Evolutionary conservation across 2,888 invertebrate genomes (phyloP).

Genomic region (Drosophila fungiperda): DNA sequence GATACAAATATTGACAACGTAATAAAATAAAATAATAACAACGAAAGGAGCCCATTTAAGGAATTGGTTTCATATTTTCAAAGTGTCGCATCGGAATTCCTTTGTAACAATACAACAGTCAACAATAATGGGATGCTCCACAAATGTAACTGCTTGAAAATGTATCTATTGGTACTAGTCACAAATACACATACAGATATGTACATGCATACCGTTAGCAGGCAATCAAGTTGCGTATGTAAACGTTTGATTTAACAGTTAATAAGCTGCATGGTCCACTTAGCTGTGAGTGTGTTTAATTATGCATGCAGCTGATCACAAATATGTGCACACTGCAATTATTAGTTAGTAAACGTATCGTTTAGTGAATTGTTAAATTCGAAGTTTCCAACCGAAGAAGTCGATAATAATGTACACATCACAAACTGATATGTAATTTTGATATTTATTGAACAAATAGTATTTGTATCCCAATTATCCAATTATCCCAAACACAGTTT

Average conservation of each 20-base stretch:
- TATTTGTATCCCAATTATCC: not conserved
- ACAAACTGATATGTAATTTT: not conserved
- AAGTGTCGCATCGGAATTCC: conserved; percentile 17
- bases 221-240: conserved; percentile 7
- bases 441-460: not conserved
- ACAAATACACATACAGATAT: not conserved
- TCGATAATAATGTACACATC: not conserved
- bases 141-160: not conserved
- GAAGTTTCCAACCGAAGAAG: not conserved
- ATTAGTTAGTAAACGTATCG: not conserved
- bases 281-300: conserved; percentile 27
- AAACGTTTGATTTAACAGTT: not conserved
- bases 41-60: not conserved
- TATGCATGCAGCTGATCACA: not conserved
- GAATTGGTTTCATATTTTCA: conserved; percentile 1
- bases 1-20: conserved; percentile 10
- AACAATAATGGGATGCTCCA: not conserved
- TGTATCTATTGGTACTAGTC: not conserved
- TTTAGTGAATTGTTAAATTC: not conserved
- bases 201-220: not conserved
- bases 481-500: conserved; percentile 11
- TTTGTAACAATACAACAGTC: not conserved
- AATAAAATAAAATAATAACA: conserved; percentile 3
- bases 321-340: not conserved
- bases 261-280: not conserved